Conservation (phyloP, 2,888 invertebrate genomes). For the Cephus sareptanus region DNA sequence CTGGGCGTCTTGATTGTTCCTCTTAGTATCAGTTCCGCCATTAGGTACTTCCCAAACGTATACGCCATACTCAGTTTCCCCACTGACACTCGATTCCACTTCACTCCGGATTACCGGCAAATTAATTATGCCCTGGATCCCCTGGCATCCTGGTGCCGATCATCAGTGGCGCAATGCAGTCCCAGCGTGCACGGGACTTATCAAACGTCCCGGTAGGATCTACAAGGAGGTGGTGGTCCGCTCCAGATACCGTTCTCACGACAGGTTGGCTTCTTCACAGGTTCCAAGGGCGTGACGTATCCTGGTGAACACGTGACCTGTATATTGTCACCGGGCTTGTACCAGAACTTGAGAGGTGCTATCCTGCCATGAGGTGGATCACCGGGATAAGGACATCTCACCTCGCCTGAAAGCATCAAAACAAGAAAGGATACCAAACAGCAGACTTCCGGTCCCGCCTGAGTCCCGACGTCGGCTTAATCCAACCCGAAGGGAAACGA, state of each 20-base stretch:
- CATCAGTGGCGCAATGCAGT: no score
- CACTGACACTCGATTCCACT: background rate
- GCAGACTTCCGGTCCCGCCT: background rate
- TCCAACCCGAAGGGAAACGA: background rate
- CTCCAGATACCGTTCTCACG: slow-evolving; percentile 78
- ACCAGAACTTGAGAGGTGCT: slow-evolving; percentile 78
- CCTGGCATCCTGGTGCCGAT: no score
- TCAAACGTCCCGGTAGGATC: slow-evolving; percentile 74
- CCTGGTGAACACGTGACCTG: slow-evolving; percentile 78
- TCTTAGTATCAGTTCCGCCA: background rate
- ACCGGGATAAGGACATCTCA: slow-evolving; percentile 78
- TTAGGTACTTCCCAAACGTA: background rate
- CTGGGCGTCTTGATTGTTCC: background rate
- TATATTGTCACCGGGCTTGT: slow-evolving; percentile 79
- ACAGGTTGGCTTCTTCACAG: slow-evolving; percentile 74
- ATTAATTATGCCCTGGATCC: background rate
- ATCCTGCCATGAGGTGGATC: slow-evolving; percentile 78
- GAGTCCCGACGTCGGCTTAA: background rate
- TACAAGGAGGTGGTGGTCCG: slow-evolving; percentile 75
- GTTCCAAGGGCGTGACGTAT: slow-evolving; percentile 69
- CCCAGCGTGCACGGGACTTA: slow-evolving; percentile 18
- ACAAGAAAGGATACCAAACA: background rate
- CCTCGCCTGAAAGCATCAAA: slow-evolving; percentile 70
- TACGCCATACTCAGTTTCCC: background rate
- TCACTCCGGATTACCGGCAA: background rate